Evolutionary conservation across 2,113 vertebrate genomes (phyloP).

Genomic region (Jaculus jaculus): DNA sequence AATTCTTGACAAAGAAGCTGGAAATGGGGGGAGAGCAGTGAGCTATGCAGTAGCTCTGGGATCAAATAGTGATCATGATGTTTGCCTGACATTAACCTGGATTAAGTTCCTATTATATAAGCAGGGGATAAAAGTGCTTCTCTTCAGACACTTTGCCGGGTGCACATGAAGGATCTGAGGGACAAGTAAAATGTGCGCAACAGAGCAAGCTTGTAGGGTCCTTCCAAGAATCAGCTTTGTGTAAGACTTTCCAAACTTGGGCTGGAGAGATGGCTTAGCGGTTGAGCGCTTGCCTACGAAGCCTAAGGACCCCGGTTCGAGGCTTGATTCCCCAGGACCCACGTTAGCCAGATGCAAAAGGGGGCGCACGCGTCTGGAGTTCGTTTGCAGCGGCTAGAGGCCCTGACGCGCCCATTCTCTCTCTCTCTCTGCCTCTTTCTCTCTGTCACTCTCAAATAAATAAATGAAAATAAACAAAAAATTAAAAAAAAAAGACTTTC

Average conservation of each 20-base stretch:
- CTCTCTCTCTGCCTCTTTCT: too few relatives aligned
- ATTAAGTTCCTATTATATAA: not conserved
- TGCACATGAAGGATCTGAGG: not conserved
- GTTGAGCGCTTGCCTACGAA: too few relatives aligned
- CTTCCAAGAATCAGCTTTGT: not conserved
- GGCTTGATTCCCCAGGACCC: too few relatives aligned
- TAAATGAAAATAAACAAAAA: too few relatives aligned
- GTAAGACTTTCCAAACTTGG: not conserved
- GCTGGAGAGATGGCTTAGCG: too few relatives aligned
- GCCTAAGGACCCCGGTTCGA: too few relatives aligned
- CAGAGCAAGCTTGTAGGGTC: not conserved
- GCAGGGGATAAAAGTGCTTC: not conserved
- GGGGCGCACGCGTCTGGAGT: too few relatives aligned
- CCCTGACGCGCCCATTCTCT: too few relatives aligned
- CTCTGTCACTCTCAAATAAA: too few relatives aligned
- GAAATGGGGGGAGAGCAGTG: not conserved
- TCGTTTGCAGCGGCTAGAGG: too few relatives aligned
- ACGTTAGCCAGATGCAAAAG: too few relatives aligned
- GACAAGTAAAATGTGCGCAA: not conserved
- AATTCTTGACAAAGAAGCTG: not conserved
- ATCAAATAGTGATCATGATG: not conserved
- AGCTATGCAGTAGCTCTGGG: not conserved
- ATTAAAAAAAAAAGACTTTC: too few relatives aligned
- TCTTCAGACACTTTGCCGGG: not conserved
- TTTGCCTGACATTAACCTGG: not conserved